Evolutionary conservation across 1,140 invertebrate genomes (phyloP).

Genomic region (Drosophila kanapiae): DNA sequence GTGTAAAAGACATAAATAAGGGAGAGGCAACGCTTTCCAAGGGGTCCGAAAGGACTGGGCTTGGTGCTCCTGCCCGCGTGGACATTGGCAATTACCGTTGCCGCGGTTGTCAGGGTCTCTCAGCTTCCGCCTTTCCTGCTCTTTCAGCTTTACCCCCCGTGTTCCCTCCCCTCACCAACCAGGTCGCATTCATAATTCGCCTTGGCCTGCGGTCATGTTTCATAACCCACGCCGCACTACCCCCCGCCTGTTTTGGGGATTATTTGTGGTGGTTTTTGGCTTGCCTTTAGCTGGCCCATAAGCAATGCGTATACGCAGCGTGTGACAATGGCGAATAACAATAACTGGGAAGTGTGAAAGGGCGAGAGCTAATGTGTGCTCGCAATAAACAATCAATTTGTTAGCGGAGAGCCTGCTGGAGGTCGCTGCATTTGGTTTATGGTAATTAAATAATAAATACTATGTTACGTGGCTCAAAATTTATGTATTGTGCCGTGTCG

Average conservation of each 20-base stretch:
- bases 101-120: constrained; percentile 73
- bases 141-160: neutral
- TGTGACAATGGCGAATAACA: constrained; percentile 54
- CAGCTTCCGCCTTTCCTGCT: constrained; percentile 31
- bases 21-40: constrained; percentile 48
- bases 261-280: constrained; percentile 53
- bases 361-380: constrained; percentile 65
- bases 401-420: constrained; percentile 39
- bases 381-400: constrained; percentile 82
- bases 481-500: constrained; percentile 53
- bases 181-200: constrained; percentile 58
- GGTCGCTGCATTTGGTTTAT: constrained; percentile 58
- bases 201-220: constrained; percentile 66
- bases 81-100: constrained; percentile 81
- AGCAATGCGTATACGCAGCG: constrained; percentile 67
- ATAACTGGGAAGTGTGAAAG: constrained; percentile 53
- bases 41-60: constrained; percentile 52
- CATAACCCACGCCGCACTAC: constrained; percentile 40
- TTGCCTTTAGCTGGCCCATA: constrained; percentile 21
- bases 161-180: neutral
- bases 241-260: constrained; percentile 15
- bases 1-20: constrained; percentile 56
- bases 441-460: constrained; percentile 81
- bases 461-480: constrained; percentile 38
- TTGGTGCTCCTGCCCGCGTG: constrained; percentile 35